A percentile compares a stretch with the other conserved stretches of the same genome.
These are phyloP conservation scores for Drosophila infuscata DNA, from an alignment of 2,888 invertebrate genomes.

Conservation along the genomic window DNA sequence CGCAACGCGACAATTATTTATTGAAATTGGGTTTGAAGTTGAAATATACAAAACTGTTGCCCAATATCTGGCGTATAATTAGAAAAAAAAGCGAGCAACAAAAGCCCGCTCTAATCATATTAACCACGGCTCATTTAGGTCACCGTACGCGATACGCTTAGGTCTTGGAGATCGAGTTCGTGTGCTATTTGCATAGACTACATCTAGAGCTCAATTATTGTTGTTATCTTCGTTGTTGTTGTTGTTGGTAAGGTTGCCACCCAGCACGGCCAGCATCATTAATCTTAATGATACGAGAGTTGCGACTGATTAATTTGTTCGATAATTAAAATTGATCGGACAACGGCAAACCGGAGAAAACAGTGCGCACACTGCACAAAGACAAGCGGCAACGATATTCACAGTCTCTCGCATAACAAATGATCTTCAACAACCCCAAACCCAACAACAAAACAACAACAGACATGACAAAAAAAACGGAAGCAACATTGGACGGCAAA, in stretches of 20 bases:
- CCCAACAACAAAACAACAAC: constrained; percentile 9
- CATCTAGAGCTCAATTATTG: constrained; percentile 24
- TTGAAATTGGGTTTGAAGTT: constrained; percentile 36
- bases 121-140: constrained; percentile 74
- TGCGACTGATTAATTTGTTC: constrained; percentile 79
- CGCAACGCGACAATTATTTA: constrained; percentile 71
- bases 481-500: constrained; percentile 57
- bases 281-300: constrained; percentile 80
- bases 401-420: constrained; percentile 63
- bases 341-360: constrained; percentile 51
- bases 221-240: constrained; percentile 12
- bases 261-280: constrained; percentile 72
- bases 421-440: constrained; percentile 60
- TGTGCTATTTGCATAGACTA: constrained; percentile 50
- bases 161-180: constrained; percentile 49
- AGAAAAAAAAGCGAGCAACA: constrained; percentile 72
- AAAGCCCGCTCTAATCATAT: constrained; percentile 72
- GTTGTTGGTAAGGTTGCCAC: constrained; percentile 62
- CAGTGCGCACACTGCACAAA: constrained; percentile 39
- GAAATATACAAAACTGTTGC: constrained; percentile 35
- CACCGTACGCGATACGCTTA: constrained; percentile 65
- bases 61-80: constrained; percentile 64
- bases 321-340: constrained; percentile 80
- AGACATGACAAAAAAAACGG: constrained; percentile 57
- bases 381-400: constrained; percentile 49